Evolutionary conservation across 2,797 vertebrate species (phyloP).

Genomic region (Gadopsis marmoratus): DNA sequence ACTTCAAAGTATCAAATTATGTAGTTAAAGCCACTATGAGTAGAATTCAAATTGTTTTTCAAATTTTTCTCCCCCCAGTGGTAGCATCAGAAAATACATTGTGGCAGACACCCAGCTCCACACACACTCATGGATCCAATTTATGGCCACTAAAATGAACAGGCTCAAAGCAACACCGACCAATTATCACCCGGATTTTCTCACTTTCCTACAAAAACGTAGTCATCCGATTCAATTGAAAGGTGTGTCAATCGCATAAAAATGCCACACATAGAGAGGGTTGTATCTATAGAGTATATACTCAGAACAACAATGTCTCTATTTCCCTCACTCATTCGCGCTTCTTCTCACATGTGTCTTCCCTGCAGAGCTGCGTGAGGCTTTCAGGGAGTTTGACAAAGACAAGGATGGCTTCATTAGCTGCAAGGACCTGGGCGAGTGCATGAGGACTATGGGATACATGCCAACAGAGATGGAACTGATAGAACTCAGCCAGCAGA

Average conservation of each 20-base stretch:
- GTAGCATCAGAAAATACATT: neutral
- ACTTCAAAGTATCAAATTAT: neutral
- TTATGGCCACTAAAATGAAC: neutral
- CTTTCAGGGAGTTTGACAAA: conserved; percentile 95
- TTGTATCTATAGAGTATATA: neutral
- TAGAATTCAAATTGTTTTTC: neutral
- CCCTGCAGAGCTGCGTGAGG: conserved; percentile 91
- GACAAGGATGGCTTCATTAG: conserved; percentile 95
- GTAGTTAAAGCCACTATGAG: neutral
- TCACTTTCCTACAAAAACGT: neutral
- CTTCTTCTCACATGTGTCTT: neutral
- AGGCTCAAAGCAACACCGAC: neutral
- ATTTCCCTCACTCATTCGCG: neutral
- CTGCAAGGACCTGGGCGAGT: conserved; percentile 96
- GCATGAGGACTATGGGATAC: conserved; percentile 98
- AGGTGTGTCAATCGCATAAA: neutral
- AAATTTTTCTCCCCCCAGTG: neutral
- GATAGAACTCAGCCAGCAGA: conserved; percentile 97
- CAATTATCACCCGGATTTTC: neutral
- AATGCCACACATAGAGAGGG: neutral
- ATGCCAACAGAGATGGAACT: conserved; percentile 99
- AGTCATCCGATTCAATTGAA: neutral
- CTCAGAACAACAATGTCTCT: neutral
- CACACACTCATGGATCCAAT: neutral
- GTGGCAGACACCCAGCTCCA: neutral